Evolutionary conservation across 2,797 vertebrate genomes (phyloP).

Genomic region (Coranthus polyacanthus): DNA sequence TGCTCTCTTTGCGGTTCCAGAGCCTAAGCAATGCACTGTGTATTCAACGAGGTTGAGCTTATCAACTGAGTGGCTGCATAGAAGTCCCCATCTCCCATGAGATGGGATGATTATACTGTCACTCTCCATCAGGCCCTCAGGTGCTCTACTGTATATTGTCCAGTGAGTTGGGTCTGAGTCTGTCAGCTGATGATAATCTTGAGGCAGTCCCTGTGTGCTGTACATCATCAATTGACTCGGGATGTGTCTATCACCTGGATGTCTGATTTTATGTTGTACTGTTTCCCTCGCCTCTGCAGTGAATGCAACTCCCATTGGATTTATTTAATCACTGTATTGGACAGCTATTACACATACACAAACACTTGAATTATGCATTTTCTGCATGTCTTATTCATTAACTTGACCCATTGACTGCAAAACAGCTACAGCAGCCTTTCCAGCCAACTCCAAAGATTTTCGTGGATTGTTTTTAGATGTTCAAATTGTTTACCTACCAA

Average conservation of each 20-base stretch:
- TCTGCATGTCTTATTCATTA: conserved; percentile 13
- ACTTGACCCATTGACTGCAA: conserved; percentile 1
- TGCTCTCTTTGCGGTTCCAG: background rate
- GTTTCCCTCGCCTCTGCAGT: conserved; percentile 23
- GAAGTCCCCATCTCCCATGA: conserved; percentile 5
- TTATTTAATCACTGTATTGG: conserved; percentile 39
- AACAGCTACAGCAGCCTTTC: background rate
- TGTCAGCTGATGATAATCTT: conserved; percentile 45
- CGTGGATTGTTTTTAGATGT: background rate
- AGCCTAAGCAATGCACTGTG: background rate
- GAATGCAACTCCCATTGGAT: conserved; percentile 27
- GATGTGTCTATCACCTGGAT: conserved; percentile 40
- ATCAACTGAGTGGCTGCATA: conserved; percentile 9
- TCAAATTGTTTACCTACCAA: background rate
- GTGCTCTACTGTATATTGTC: conserved; percentile 17
- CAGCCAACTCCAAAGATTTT: background rate
- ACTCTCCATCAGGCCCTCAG: conserved; percentile 17
- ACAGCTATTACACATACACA: conserved; percentile 1
- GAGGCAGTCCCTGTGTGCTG: conserved; percentile 2
- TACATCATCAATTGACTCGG: conserved; percentile 38
- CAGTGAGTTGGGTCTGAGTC: conserved; percentile 32
- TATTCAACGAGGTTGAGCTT: conserved; percentile 9
- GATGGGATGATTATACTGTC: conserved; percentile 30
- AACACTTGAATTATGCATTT: background rate
- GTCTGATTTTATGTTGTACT: conserved; percentile 14